A percentile compares a stretch with the other conserved stretches of the same genome.
Evolutionary conservation across 2,888 invertebrate genomes (phyloP).

Genomic region (Diabrotica balteata): DNA sequence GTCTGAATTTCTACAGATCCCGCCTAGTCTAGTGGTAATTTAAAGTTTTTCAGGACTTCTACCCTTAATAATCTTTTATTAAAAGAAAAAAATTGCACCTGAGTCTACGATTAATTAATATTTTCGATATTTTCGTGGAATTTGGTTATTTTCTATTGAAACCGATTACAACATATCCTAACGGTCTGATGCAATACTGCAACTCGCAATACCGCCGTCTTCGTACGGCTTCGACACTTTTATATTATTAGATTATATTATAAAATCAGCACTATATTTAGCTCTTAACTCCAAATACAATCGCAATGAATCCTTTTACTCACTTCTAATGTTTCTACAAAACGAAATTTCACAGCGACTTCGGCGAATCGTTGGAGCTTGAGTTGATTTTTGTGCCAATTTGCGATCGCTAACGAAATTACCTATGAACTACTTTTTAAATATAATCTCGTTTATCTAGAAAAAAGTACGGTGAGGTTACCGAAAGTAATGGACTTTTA

Average conservation of each 20-base stretch:
- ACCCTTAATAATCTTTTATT: too few relatives aligned
- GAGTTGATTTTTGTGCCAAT: background rate
- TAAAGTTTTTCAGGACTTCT: too few relatives aligned
- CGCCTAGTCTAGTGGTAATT: too few relatives aligned
- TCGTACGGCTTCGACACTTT: background rate
- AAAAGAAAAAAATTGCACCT: too few relatives aligned
- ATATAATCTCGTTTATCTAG: conserved; percentile 6
- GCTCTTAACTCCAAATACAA: too few relatives aligned
- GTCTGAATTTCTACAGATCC: too few relatives aligned
- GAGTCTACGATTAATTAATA: too few relatives aligned
- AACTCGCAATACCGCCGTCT: background rate
- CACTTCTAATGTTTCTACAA: background rate
- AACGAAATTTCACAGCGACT: background rate
- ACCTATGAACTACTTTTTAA: conserved; percentile 19
- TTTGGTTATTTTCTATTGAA: too few relatives aligned
- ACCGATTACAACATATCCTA: too few relatives aligned
- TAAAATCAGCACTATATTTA: too few relatives aligned
- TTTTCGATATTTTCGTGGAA: too few relatives aligned
- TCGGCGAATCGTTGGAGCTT: conserved; percentile 13
- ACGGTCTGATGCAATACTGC: background rate
- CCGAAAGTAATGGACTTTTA: background rate
- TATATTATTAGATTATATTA: too few relatives aligned
- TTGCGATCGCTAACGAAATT: conserved; percentile 13
- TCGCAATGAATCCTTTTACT: background rate
- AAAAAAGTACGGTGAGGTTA: background rate